These are phyloP conservation scores for Poecilia picta DNA, from an alignment of 2,797 vertebrate species.

Conservation along the genomic window DNA sequence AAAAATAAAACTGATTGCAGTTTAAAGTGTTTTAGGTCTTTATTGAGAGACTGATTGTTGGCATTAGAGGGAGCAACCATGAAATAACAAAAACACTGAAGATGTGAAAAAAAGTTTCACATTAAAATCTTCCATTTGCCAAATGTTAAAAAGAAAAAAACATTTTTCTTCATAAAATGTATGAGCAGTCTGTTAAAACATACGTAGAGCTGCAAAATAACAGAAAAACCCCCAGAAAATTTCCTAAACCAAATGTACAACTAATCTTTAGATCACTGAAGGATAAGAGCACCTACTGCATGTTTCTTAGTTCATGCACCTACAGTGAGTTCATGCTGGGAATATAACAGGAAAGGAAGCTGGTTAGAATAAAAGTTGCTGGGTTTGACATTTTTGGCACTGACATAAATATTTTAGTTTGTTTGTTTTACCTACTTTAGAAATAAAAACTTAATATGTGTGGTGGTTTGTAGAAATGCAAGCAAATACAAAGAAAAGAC, in stretches of 20 bases:
- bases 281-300: constrained; percentile 24
- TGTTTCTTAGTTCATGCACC: constrained; percentile 55
- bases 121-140: constrained; percentile 10
- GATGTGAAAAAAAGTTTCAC: constrained; percentile 31
- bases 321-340: constrained; percentile 42
- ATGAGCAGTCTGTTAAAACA: constrained; percentile 39
- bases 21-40: constrained; percentile 42
- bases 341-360: constrained; percentile 22
- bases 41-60: constrained; percentile 76
- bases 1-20: constrained; percentile 3
- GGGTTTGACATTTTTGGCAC: constrained; percentile 37
- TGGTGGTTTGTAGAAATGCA: neutral
- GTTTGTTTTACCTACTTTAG: neutral
- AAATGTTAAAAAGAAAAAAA: constrained; percentile 3
- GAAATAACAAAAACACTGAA: constrained; percentile 17
- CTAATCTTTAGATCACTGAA: constrained; percentile 19
- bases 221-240: constrained; percentile 13
- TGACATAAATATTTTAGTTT: constrained; percentile 4
- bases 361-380: constrained; percentile 30
- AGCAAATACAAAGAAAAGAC: neutral
- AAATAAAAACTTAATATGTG: constrained; percentile 26
- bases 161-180: neutral
- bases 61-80: constrained; percentile 55
- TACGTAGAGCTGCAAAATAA: constrained; percentile 40
- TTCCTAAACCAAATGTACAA: constrained; percentile 6